Conservation (phyloP, 1,140 invertebrate genomes). For the Drosophila sp. region DNA sequence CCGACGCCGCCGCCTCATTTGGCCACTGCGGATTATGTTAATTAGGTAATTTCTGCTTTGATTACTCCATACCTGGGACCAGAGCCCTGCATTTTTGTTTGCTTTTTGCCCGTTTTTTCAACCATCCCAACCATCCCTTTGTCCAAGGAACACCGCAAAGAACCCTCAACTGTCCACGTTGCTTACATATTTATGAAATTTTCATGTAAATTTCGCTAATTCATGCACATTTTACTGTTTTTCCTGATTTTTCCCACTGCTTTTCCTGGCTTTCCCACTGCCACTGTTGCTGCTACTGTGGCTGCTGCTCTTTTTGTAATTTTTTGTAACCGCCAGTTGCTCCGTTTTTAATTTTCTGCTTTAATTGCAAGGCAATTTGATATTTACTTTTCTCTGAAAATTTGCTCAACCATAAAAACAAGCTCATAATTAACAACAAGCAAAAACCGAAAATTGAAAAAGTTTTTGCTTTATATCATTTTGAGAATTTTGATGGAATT, state of each 20-base stretch:
- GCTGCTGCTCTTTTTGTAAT: slow-evolving; percentile 11
- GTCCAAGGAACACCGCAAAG: neutral
- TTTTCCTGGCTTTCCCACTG: neutral
- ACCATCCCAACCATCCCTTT: neutral
- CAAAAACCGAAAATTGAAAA: slow-evolving; percentile 47
- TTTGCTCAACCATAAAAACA: slow-evolving; percentile 36
- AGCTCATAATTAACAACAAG: slow-evolving; percentile 40
- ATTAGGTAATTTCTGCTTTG: slow-evolving; percentile 82
- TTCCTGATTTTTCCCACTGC: neutral
- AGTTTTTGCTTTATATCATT: slow-evolving; percentile 27
- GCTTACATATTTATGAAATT: slow-evolving; percentile 80
- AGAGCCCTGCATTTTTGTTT: slow-evolving; percentile 52
- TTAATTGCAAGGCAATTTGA: slow-evolving; percentile 50
- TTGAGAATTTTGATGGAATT: neutral
- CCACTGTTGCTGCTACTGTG: slow-evolving; percentile 20
- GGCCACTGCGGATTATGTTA: slow-evolving; percentile 81
- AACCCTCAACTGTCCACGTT: slow-evolving; percentile 31
- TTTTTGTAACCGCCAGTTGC: slow-evolving; percentile 10
- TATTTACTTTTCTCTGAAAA: slow-evolving; percentile 1
- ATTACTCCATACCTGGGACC: slow-evolving; percentile 68
- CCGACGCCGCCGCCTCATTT: slow-evolving; percentile 60
- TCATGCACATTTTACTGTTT: slow-evolving; percentile 62
- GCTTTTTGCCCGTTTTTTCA: slow-evolving; percentile 30
- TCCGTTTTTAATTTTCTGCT: slow-evolving; percentile 44
- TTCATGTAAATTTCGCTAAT: slow-evolving; percentile 76